Base-by-base conservation (phyloP, 2,113 vertebrate species). In the Ameiurus melas region DNA sequence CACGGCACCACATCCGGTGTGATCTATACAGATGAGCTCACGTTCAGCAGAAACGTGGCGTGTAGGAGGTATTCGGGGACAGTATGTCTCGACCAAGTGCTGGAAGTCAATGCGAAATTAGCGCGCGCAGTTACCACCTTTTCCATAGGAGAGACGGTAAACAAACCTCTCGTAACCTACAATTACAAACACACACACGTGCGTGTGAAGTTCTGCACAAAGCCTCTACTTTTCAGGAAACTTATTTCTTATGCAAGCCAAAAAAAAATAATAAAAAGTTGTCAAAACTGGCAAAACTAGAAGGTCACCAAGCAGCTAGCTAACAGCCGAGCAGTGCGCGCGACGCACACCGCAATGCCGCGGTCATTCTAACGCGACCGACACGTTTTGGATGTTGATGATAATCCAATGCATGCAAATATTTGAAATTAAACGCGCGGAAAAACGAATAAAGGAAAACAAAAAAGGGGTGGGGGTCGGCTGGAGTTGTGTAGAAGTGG, bases 401-500 rank as follows among this genome's bases (percentile, higher is more conserved):
- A 88, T 89, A 90, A 92, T 92, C 92, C 91, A 79, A 90, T 85
- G 89, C 88, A 92, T 87, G 64, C 73, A 86, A 70, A 68, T 4
- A 47, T 51, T 12, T 33, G 57, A 30, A 36, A 51, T 7, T 53
- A 73, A 14, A 73, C 83, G 53, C 90, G 85, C 90, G 83, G 91
- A 51, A 36, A 75, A 75, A 33, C 60, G 60, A 22, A 62, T 62
- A 33, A 27, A 27, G 30, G 92, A 83, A 90, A 90, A 92, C 9
- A 10, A 89, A 47, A 47, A 47, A 47, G 87, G 91, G 93, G 90
- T 93, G 90, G 90, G 92, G 93, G 94, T 90, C 92, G 94, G 92
- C 93, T 87, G 84, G 92, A 92, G 92, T 91, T 88, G 91, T 92
- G 94, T 92, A 92, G 94, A 92, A 92, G 92, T 89, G 93, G 94